Evolutionary conservation across 2,888 invertebrate genomes (phyloP).

Genomic region (Sinohyriopsis cumingii): DNA sequence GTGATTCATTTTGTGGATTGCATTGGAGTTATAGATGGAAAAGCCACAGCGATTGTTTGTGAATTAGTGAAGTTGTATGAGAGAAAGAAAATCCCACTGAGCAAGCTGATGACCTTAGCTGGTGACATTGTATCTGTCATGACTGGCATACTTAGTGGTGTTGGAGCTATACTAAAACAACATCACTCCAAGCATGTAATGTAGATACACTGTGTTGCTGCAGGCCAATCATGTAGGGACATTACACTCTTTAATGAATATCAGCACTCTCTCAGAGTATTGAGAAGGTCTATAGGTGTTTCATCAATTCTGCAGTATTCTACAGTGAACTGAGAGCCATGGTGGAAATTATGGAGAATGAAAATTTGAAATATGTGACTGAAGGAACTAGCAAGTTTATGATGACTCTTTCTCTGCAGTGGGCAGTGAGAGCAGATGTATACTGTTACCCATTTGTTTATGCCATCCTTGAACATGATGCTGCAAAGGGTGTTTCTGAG

Average conservation of each 20-base stretch:
- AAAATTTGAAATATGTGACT: constrained; percentile 6
- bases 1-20: constrained; percentile 17
- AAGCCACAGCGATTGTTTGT: constrained; percentile 14
- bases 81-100: constrained; percentile 2
- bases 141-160: neutral
- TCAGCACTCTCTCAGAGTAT: constrained; percentile 8
- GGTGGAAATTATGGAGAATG: constrained; percentile 6
- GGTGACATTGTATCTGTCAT: constrained; percentile 23
- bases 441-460: constrained; percentile 1
- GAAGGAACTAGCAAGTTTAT: constrained; percentile 14
- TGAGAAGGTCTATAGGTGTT: constrained; percentile 7
- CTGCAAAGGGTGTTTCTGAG: constrained; percentile 3
- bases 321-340: constrained; percentile 17
- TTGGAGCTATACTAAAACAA: constrained; percentile 11
- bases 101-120: constrained; percentile 16
- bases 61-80: constrained; percentile 8
- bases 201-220: constrained; percentile 28
- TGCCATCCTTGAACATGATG: constrained; percentile 12
- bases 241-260: constrained; percentile 10
- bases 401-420: constrained; percentile 1
- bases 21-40: constrained; percentile 12
- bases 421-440: constrained; percentile 10
- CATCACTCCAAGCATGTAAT: constrained; percentile 8
- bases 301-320: constrained; percentile 11
- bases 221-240: constrained; percentile 20